Base-by-base conservation (phyloP, 2,888 invertebrate genomes). In the Ennomos fuscantarius region DNA sequence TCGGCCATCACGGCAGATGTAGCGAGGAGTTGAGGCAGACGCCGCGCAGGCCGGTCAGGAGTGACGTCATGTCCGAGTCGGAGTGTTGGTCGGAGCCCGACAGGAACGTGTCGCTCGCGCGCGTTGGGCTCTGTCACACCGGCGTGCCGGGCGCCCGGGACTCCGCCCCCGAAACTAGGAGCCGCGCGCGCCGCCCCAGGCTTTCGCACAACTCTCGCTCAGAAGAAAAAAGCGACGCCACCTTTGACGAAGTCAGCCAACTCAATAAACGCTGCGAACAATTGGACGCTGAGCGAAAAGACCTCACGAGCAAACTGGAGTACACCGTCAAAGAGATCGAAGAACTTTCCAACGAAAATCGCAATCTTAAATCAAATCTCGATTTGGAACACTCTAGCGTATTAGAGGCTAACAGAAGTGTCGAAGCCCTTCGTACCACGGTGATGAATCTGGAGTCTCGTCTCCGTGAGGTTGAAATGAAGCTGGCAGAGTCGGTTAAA, bases 1-100 rank as follows among this genome's bases (percentile, higher is more conserved):
- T 93, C 46, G 93, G 93, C 9, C 93, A 93, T 65, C 93, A 93
- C 56, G 64, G 83, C 10, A 60, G 72, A 10, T 87, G 89, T 59
- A 74, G 74, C 55, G 86, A 86, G 39, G 86, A 88, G 33, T 69
- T 67, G 72, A 76, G 24, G 24, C 24, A 24, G 24, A 6, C 24
- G 24, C 24, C 24, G 24, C 24, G 24, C 24, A 2, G 24, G 24
- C 24, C 24, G 24, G 24, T 2, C 24, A 2, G 24, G 5, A 6
- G 24, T 5, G 91, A 92, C 66, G 52, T 81, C 11, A 81, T 86
- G 56, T 91, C 92, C 0, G 97, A 97, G 76, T 96, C 97, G 0
- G 97, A 97, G 78, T 95, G 96, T 34, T 97, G 97, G 95, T 97
- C 97, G 0, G 97, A 97, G 76, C 97, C 97, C 0, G 97, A 97